Base-by-base conservation (phyloP, 2,113 vertebrate species). In the Percina caprodes region DNA sequence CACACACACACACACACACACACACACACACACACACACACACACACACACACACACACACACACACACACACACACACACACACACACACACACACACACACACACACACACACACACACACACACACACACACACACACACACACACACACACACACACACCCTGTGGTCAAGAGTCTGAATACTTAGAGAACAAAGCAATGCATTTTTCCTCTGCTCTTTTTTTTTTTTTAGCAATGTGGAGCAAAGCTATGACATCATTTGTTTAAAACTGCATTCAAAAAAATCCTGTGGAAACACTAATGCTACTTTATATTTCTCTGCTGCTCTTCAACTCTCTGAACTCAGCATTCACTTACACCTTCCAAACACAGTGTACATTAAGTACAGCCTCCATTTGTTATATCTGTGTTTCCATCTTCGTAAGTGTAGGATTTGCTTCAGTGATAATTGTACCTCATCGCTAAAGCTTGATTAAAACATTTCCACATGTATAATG, bases 211-310 rank as follows among this genome's bases (percentile, higher is more conserved):
- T 63, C 75, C 77, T 75, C 74, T 75, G 49, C 52, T 62, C 48
- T 60, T 30, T 77, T 91, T 91, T 60, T 26, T 74, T 91, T 91
- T 90, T 80, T n/a, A n/a, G 84, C 86, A 90, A 86, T 80, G 59
- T 65, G 56, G 76, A 69, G 9, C 48, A 66, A 52, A 76, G 42
- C 67, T 56, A 56, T 92, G 90, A 93, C 88, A 86, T 90, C 82
- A 91, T 69, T 75, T 74, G 75, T 88, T 88, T 92, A 82, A 69
- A 84, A 61, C 33, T 83, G 62, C 49, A 19, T 76, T 83, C 48
- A 83, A 61, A 2, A 42, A 52, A 60, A 82, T 85, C 80, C 84
- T 71, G 79, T 84, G 85, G 86, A 91, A 91, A 88, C 52, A 71
- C 69, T 30, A 80, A 65, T 56, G 42, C 84, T 49, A 5, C 69